These are phyloP conservation scores for Xenentodon cancila DNA, from an alignment of 2,797 vertebrate species.

Conservation along the genomic window DNA sequence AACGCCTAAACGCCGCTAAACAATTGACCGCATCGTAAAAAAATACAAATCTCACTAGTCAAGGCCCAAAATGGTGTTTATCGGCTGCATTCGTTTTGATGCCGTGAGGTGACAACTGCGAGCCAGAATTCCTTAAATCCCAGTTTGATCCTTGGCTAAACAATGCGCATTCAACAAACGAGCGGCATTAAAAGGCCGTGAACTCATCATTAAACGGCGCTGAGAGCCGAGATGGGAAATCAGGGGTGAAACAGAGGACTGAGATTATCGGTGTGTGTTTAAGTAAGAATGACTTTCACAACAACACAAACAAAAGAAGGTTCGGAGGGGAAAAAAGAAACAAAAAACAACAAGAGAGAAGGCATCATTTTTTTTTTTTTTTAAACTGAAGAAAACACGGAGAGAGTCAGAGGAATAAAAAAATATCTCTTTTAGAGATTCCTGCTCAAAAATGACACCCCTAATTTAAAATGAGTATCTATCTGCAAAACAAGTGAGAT, in stretches of 20 bases:
- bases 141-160: constrained; percentile 44
- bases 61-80: constrained; percentile 9
- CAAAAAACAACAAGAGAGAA: too few relatives aligned
- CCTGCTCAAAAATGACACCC: too few relatives aligned
- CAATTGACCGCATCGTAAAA: neutral
- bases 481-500: too few relatives aligned
- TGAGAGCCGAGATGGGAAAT: constrained; percentile 4
- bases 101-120: constrained; percentile 14
- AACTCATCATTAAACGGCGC: constrained; percentile 28
- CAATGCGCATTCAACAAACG: constrained; percentile 50
- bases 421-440: too few relatives aligned
- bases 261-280: neutral
- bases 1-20: constrained; percentile 8
- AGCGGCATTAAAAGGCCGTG: constrained; percentile 30
- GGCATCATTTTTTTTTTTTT: too few relatives aligned
- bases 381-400: too few relatives aligned
- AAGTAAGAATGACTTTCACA: constrained; percentile 2
- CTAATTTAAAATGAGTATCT: too few relatives aligned
- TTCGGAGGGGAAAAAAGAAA: too few relatives aligned
- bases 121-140: constrained; percentile 46
- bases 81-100: constrained; percentile 17
- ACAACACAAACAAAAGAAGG: constrained; percentile 4
- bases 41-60: neutral
- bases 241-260: constrained; percentile 24
- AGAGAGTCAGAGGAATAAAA: too few relatives aligned